phyloP scores from a whole-genome alignment of 2,888 invertebrate species.

The Lasiommata megera region DNA sequence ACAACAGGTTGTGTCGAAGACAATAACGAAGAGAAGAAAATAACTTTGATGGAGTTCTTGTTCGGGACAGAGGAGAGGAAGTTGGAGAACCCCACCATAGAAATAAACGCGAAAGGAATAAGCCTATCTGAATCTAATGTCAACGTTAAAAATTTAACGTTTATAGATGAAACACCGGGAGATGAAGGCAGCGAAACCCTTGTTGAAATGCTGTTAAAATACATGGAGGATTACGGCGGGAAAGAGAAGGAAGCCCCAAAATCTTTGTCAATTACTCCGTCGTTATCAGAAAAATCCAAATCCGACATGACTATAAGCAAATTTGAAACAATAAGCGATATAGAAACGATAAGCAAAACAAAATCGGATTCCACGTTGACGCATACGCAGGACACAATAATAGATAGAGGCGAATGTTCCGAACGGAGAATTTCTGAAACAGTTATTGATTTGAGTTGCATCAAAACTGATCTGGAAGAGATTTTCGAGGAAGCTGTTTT shows the following conservation, averaged over 20 bases:
- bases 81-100: conserved; percentile 53
- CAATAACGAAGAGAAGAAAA: conserved; percentile 64
- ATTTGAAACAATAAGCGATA: conserved; percentile 68
- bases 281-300: conserved; percentile 70
- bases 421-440: conserved; percentile 67
- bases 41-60: conserved; percentile 74
- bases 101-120: conserved; percentile 52
- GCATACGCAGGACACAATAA: conserved; percentile 71
- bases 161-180: conserved; percentile 72
- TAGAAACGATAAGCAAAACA: conserved; percentile 73
- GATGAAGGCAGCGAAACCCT: conserved; percentile 64
- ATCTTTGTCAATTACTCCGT: conserved; percentile 60
- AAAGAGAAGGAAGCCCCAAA: conserved; percentile 53
- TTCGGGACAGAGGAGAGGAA: conserved; percentile 64
- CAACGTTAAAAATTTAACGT: conserved; percentile 61
- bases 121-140: conserved; percentile 64
- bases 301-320: conserved; percentile 72
- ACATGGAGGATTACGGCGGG: conserved; percentile 66
- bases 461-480: conserved; percentile 66
- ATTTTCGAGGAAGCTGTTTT: conserved; percentile 61
- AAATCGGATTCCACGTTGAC: conserved; percentile 74
- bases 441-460: conserved; percentile 61
- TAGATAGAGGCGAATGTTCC: conserved; percentile 56
- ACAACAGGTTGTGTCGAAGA: conserved; percentile 69
- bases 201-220: conserved; percentile 72